Evolutionary conservation across 2,113 vertebrate genomes (phyloP).

Genomic region (Gopherus flavomarginatus): DNA sequence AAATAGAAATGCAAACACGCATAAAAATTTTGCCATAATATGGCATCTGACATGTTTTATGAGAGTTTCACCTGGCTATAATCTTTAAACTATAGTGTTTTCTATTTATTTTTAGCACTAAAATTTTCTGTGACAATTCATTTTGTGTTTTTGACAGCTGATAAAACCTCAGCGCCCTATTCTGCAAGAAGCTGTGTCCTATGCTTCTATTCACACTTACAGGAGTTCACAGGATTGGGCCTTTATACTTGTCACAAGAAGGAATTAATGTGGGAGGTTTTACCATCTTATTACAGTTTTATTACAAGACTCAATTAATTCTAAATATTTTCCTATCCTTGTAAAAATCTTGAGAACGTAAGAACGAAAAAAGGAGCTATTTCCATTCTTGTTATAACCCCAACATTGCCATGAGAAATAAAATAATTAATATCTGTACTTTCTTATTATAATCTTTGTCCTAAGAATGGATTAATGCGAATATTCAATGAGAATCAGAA

Average conservation of each 20-base stretch:
- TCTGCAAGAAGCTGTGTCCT: background rate
- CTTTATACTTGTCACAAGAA: constrained; percentile 49
- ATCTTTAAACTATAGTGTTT: background rate
- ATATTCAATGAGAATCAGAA: constrained; percentile 66
- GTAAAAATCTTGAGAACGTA: background rate
- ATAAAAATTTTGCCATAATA: background rate
- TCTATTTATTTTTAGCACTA: background rate
- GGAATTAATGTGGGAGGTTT: constrained; percentile 38
- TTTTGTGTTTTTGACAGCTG: constrained; percentile 36
- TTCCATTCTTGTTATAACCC: constrained; percentile 55
- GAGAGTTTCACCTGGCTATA: background rate
- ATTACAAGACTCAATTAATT: constrained; percentile 68
- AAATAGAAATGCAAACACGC: background rate
- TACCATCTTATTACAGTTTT: constrained; percentile 36
- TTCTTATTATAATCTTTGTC: constrained; percentile 45
- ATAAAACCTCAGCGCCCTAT: background rate
- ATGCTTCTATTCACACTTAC: constrained; percentile 35
- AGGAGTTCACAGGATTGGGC: constrained; percentile 39
- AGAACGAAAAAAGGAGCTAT: background rate
- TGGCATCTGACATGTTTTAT: background rate
- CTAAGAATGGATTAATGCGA: constrained; percentile 69
- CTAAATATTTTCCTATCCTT: constrained; percentile 54
- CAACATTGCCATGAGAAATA: constrained; percentile 60
- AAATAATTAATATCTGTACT: constrained; percentile 61
- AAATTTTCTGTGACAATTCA: background rate